Percentiles rank a stretch among this genome's conserved stretches.
Evolutionary conservation across 2,888 invertebrate species (phyloP).

Genomic region (Nomada hirtipes): DNA sequence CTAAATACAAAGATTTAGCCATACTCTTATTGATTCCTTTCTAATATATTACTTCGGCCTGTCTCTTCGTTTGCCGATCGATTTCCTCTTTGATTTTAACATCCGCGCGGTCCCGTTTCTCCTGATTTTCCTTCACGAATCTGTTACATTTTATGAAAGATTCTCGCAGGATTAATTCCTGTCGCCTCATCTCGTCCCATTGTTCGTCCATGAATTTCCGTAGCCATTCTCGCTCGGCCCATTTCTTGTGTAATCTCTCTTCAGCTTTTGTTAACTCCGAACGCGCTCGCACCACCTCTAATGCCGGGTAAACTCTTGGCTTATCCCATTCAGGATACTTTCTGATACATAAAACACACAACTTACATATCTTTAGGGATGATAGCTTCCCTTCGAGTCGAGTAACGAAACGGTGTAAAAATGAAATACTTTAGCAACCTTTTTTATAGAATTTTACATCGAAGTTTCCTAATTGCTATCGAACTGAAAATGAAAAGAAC

Average conservation of each 20-base stretch:
- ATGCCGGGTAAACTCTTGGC: constrained; percentile 86
- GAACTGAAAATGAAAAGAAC: constrained; percentile 34
- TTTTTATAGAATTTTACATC: constrained; percentile 20
- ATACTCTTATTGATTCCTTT: not conserved
- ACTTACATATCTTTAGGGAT: constrained; percentile 13
- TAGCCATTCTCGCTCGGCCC: constrained; percentile 83
- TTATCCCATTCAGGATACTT: constrained; percentile 88
- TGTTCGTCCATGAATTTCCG: constrained; percentile 85
- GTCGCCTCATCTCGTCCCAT: constrained; percentile 86
- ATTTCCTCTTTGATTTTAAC: constrained; percentile 86
- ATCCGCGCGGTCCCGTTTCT: constrained; percentile 87
- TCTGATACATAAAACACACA: constrained; percentile 77
- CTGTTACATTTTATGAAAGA: constrained; percentile 88
- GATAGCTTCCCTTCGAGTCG: not conserved
- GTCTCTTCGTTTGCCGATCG: constrained; percentile 84
- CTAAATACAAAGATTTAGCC: not conserved
- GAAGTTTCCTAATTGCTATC: constrained; percentile 24
- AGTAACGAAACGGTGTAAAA: not conserved
- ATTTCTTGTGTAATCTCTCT: constrained; percentile 84
- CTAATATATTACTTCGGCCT: constrained; percentile 81
- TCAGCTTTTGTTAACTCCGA: constrained; percentile 86
- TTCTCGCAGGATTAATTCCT: constrained; percentile 86
- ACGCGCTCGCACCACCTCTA: constrained; percentile 86
- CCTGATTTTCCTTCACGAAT: constrained; percentile 88
- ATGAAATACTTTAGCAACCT: constrained; percentile 20